These are phyloP conservation scores for Palythoa heliodiscus DNA, from an alignment of 92 coral and sea anemone species.

Conservation along the genomic window DNA sequence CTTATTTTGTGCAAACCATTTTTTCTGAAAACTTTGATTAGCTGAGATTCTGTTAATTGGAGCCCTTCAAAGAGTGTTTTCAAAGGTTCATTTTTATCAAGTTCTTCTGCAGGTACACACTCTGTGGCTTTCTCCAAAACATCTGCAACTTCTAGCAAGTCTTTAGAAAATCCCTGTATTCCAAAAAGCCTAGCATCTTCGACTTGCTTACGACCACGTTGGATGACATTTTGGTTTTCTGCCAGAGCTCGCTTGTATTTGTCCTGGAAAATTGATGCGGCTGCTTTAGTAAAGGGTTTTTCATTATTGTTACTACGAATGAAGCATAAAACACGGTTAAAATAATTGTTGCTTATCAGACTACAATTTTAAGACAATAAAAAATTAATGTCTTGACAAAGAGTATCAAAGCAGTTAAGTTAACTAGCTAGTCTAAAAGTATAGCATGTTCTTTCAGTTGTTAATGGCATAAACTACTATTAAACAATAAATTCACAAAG, in stretches of 20 bases:
- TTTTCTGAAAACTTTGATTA: slow-evolving; percentile 86
- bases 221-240: slow-evolving; percentile 90
- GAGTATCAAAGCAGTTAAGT: too few relatives aligned
- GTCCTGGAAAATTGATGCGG: slow-evolving; percentile 60
- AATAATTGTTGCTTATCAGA: too few relatives aligned
- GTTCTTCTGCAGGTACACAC: slow-evolving; percentile 84
- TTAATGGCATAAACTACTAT: too few relatives aligned
- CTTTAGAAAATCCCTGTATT: slow-evolving; percentile 94
- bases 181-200: slow-evolving; percentile 95
- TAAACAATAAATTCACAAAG: too few relatives aligned
- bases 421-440: too few relatives aligned
- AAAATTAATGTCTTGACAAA: too few relatives aligned
- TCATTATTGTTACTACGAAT: too few relatives aligned
- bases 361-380: too few relatives aligned
- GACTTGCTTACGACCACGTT: slow-evolving; percentile 85
- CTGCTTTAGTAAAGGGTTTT: not conserved
- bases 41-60: slow-evolving; percentile 84
- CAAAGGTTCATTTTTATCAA: slow-evolving; percentile 66
- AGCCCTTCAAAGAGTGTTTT: slow-evolving; percentile 97
- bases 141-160: slow-evolving; percentile 96
- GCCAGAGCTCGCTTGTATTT: slow-evolving; percentile 94
- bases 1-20: slow-evolving; percentile 91
- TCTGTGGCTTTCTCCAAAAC: slow-evolving; percentile 94
- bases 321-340: too few relatives aligned
- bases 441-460: too few relatives aligned